Evolutionary conservation across 2,113 vertebrate species (phyloP), one percentile per base, ranked within the genome.

Genomic region (Psilopsiagon aymara): DNA sequence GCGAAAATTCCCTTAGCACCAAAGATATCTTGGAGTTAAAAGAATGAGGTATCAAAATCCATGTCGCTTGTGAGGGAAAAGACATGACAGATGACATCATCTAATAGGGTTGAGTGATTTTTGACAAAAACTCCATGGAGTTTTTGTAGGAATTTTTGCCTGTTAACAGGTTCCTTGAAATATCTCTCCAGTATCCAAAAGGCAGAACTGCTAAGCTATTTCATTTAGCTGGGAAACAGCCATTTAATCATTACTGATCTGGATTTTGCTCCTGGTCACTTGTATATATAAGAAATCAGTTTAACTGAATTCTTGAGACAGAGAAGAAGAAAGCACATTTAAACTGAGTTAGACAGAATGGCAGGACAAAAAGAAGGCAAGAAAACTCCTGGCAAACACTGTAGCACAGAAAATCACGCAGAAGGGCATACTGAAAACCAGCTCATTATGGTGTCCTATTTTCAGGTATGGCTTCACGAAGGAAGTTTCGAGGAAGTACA

Each of bases 401-500:
- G 2, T 39, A 79, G 62, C 19, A 18, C 8, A 80, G 69, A 68
- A 76, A 41, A 23, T 33, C 5, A 41, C 83, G 39, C 43, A 81
- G 43, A 83, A 60, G 17, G 11, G 5, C 11, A 33, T 44, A 25
- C 3, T 57, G 49, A 39, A 93, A 87, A 39, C 1, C 62, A 57
- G 46, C 87, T 95, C 33, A 64, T 93, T 53, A 78, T 89, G 23
- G 24, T 70, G 66, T 95, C 55, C 68, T 96, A 5, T 74, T 98
- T 98, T 88, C 97, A 99, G 99, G 94, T 99, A 99, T 14, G 99
- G 99, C 67, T 99, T 99, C 96, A 99, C 99, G 57, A 99, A 98
- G 96, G 99, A 99, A 98, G 98, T 99, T 95, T 98, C 99, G 66
- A 97, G 97, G 91, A 99, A 99, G 95, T 99, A 99, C 81, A 99